These are phyloP conservation scores for Cercocebus atys DNA, from an alignment of 2,113 vertebrate species.

Conservation along the genomic window DNA sequence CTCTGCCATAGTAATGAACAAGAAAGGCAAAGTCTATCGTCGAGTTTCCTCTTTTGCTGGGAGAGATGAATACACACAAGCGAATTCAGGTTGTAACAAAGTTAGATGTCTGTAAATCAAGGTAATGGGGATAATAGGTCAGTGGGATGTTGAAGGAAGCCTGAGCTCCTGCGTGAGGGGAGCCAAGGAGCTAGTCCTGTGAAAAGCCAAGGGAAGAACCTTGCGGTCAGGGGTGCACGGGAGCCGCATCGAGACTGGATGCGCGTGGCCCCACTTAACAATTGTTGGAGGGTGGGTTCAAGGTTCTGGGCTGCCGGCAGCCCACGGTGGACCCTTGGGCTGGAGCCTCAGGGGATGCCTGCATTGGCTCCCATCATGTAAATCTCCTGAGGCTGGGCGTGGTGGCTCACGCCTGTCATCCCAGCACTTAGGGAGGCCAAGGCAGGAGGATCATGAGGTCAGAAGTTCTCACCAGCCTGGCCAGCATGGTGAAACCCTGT, in stretches of 20 bases:
- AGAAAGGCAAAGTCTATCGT: background rate
- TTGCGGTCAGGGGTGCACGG: background rate
- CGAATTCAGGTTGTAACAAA: background rate
- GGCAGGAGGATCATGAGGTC: no score
- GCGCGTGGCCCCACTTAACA: background rate
- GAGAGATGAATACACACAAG: background rate
- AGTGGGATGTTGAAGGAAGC: background rate
- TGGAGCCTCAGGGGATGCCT: background rate
- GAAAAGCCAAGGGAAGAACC: background rate
- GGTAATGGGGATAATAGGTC: background rate
- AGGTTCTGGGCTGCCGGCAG: background rate
- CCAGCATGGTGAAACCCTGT: no score
- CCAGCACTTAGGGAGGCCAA: no score
- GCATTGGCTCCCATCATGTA: background rate
- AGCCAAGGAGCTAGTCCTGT: background rate
- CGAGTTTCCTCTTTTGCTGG: background rate
- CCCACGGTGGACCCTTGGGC: background rate
- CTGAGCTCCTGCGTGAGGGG: background rate
- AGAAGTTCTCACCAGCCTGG: no score
- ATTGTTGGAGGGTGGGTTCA: background rate
- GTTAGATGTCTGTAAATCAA: background rate
- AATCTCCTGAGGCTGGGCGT: background rate
- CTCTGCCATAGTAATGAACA: background rate
- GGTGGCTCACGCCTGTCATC: no score
- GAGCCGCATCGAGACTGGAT: background rate